phyloP scores from a whole-genome alignment of 1,140 invertebrate species.

The Caerostris darwini region DNA sequence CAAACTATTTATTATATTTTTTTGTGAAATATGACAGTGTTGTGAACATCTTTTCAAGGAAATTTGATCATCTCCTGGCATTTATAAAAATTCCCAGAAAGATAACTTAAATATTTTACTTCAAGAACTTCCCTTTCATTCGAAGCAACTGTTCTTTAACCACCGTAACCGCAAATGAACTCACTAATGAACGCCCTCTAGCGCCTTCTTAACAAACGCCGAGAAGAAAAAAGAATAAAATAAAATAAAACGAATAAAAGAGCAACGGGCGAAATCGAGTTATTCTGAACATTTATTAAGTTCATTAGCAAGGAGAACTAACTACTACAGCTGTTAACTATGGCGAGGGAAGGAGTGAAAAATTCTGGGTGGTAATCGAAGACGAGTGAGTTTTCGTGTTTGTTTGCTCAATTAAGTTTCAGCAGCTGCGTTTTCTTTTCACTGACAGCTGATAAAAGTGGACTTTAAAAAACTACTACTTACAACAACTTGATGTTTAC shows the following conservation, averaged over 20 bases:
- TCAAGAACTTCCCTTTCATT: not conserved
- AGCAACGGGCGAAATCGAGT: slow-evolving; percentile 36
- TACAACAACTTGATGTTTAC: not conserved
- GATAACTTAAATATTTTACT: slow-evolving; percentile 36
- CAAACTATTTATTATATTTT: not conserved
- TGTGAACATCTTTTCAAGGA: not conserved
- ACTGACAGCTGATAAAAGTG: not conserved
- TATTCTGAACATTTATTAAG: slow-evolving; percentile 54
- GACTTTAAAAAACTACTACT: not conserved
- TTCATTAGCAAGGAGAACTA: slow-evolving; percentile 50
- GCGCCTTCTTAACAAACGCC: not conserved
- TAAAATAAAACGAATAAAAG: not conserved
- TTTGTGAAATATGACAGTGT: not conserved
- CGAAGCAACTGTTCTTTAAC: slow-evolving; percentile 14
- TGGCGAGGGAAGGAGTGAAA: not conserved
- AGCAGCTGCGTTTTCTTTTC: slow-evolving; percentile 47
- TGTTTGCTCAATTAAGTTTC: slow-evolving; percentile 60
- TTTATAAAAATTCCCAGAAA: not conserved
- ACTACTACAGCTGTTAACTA: not conserved
- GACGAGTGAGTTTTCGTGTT: slow-evolving; percentile 49
- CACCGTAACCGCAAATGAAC: slow-evolving; percentile 23
- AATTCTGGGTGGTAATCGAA: slow-evolving; percentile 42
- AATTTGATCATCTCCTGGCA: not conserved
- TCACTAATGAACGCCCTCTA: slow-evolving; percentile 52
- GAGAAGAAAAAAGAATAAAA: not conserved